Base-by-base conservation (phyloP, 2,113 vertebrate species). In the Tragelaphus buxtoni region DNA sequence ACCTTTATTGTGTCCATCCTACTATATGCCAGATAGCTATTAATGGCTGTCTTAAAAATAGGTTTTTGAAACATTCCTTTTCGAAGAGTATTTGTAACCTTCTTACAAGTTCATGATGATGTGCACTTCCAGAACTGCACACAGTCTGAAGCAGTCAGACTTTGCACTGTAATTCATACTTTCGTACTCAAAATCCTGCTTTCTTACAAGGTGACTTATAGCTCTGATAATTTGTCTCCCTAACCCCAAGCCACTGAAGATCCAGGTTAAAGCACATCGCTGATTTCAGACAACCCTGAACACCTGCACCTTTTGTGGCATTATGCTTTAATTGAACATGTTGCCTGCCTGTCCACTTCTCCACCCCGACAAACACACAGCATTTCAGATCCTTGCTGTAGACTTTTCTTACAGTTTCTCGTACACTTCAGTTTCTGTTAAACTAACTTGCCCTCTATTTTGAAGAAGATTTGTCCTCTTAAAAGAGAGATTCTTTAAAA, bases 251-350 rank as follows among this genome's bases (percentile, higher is more conserved):
- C 7, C 53, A 77, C 18, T 84, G 18, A 85, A 91, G 16, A 90
- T 79, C 24, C 16, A 26, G 24, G 4, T 82, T 61, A 86, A 89
- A 74, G 53, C 11, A 42, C 16, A 60, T 76, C 10, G 6, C 26
- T 94, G 45, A 91, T 91, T 94, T 90, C 26, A 82, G 32, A 97
- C 92, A 97, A 98, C 94, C 93, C 86, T 32, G 35, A 97, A 81
- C 77, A 95, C 95, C 90, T 93, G 93, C 97, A 94, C 97, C 94
- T 90, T 98, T 98, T 96, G 4, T 98, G 88, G 95, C 32, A 88
- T 11, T 95, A 95, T 94, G 56, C 97, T 96, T 98, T 93, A 96
- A 51, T 1, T 86, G 95, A 97, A 96, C 65, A 95, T 90, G 96
- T 90, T 95, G 83, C 93, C 95, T 95, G 28, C 88, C 42, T 90